Evolutionary conservation across 2,888 invertebrate species (phyloP), one percentile per base, ranked within the genome.

Genomic region (Aphidoletes aphidimyza): DNA sequence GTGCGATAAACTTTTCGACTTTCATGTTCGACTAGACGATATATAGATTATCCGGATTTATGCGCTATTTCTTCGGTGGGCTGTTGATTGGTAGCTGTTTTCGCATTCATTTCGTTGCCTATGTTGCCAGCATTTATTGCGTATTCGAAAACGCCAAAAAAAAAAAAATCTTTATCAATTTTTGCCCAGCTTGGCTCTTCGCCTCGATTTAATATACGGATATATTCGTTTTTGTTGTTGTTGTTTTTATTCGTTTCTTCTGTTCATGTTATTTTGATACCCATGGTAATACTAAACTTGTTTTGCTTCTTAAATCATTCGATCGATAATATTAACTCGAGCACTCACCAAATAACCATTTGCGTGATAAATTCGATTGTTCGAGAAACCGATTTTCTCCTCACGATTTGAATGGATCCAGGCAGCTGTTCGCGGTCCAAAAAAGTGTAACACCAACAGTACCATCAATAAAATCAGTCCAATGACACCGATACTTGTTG

Each of bases 311-410:
- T 11, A 69, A 69, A 69, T 69, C 34, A 30, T 69, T 30, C 69
- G 9, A 34, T 69, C 8, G 69, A 8, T 26, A 69, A n/a, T 34
- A 47, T 34, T 36, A 81, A 81, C 19, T 37, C 84, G 49, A 36
- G 34, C 86, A 89, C 91, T 91, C 89, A 94, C 94, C 91, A 94
- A 90, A 88, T 92, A 93, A 86, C 93, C 93, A 87, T 93, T 93
- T 36, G 93, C 92, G 88, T 93, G 93, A 87, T 92, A 93, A 85
- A 93, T 88, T 86, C 90, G 89, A 84, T 89, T 89, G 83, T 90
- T 89, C 34, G 90, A 90, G 59, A 90, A 86, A 0, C 90, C 89
- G 86, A 90, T 89, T 87, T 90, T 90, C 85, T 90, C 90, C 86
- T 90, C 90, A 84, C 89, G 89, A 86, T 89, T 90, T 47, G 90